Evolutionary conservation across 1,140 invertebrate genomes (phyloP), one percentile per base, ranked within the genome.

Genomic region (Prorops nasuta): DNA sequence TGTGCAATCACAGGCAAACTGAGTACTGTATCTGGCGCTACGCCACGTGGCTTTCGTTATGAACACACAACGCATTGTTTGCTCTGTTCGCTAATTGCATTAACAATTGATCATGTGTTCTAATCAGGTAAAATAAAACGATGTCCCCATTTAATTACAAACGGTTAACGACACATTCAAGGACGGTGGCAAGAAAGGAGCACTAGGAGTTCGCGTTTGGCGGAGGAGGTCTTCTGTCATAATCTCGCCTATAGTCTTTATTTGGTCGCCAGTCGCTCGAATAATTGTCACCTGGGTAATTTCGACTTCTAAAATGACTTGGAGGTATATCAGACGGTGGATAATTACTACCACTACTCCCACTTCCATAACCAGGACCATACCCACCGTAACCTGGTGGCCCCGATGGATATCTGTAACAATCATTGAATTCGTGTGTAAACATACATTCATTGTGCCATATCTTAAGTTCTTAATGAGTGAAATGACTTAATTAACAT

Each of bases 211-310:
- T 77, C 38, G 71, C 63, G 32, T 70, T 76, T 16, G 73, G 70
- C 0, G 76, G 73, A 16, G 78, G 79, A 15, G 73, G 76, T 55
- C 79, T 69, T 56, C 78, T 66, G 51, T 82, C 79, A 46, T 82
- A 83, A 35, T 84, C 81, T 49, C 82, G 69, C 36, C 80, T 71
- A 56, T 83, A 83, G 38, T 81, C 79, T 51, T 78, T 76, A 41
- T 70, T 77, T 1, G 69, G 64, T 24, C 75, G 56, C 76, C 80
- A 63, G 55, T 79, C 64, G 48, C 59, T 72, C n/a, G 73, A 65
- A 42, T 74, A 72, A 22, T 56, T 61, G 14, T 72, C 73, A 15
- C 63, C 59, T 2, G 66, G 60, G 14, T 77, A 74, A 39, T 64
- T 69, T 16, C 69, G 64, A 21, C 66, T 58, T 17, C 73, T 60